phyloP scores from a whole-genome alignment of 2,888 invertebrate genomes.

The Byasa hedistus region DNA sequence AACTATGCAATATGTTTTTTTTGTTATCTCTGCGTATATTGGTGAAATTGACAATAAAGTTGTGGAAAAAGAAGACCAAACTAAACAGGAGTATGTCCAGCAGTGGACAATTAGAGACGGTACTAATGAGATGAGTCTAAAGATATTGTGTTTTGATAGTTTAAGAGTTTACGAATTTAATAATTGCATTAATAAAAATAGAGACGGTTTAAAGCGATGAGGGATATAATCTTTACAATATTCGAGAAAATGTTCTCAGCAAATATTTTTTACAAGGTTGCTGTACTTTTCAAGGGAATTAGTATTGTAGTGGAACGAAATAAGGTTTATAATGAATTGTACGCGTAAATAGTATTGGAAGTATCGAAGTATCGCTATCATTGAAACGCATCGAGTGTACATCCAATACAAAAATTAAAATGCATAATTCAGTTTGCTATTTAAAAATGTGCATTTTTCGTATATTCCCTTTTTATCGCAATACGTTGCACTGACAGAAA shows the following conservation, averaged over 20 bases:
- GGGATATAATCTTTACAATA: constrained; percentile 11
- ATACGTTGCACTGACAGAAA: neutral
- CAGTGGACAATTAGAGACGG: too few species aligned
- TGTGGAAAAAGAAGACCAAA: too few species aligned
- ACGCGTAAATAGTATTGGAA: too few species aligned
- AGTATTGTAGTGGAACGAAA: neutral
- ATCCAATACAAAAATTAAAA: constrained; percentile 27
- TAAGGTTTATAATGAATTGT: constrained; percentile 14
- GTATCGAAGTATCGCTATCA: constrained; percentile 10
- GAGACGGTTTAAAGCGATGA: neutral
- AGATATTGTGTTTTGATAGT: too few species aligned
- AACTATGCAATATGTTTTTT: too few species aligned
- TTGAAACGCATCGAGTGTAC: constrained; percentile 19
- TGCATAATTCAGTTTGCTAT: constrained; percentile 24
- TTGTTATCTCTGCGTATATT: too few species aligned
- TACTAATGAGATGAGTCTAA: too few species aligned
- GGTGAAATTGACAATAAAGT: too few species aligned
- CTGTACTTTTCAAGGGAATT: neutral
- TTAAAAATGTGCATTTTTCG: constrained; percentile 24
- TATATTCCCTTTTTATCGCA: constrained; percentile 9
- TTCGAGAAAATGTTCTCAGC: constrained; percentile 19
- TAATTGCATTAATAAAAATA: neutral
- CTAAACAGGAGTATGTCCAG: too few species aligned
- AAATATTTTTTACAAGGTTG: neutral
- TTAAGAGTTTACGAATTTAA: too few species aligned